phyloP scores from a whole-genome alignment of 2,888 invertebrate species.

The Coremacera marginata region DNA sequence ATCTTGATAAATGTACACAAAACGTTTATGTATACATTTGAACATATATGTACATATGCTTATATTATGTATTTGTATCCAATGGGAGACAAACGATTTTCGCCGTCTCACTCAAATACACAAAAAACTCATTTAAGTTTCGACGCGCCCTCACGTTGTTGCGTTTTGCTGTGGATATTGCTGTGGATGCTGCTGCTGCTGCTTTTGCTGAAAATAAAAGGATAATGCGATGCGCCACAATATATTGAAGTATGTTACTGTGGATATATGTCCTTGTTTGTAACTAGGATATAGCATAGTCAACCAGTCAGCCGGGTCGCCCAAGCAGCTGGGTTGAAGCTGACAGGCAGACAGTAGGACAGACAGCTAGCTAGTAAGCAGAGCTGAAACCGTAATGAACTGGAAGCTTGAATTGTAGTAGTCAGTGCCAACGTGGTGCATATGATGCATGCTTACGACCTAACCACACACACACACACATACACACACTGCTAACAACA shows the following conservation, averaged over 20 bases:
- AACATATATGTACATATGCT: background rate
- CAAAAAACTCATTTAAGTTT: background rate
- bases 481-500: no score
- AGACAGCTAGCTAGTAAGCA: background rate
- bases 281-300: no score
- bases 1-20: background rate
- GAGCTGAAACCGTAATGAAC: background rate
- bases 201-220: background rate
- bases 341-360: background rate
- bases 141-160: conserved; percentile 5
- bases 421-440: no score
- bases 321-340: background rate
- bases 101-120: conserved; percentile 5
- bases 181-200: background rate
- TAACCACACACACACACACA: no score
- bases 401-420: no score
- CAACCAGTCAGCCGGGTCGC: no score
- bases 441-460: no score
- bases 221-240: background rate
- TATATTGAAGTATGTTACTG: background rate
- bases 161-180: background rate
- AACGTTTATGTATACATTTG: background rate
- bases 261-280: background rate
- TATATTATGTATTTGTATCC: conserved; percentile 2
- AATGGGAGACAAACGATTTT: conserved; percentile 11